Evolutionary conservation across 1,140 invertebrate species (phyloP).

Genomic region (Brachionus plicatilis): DNA sequence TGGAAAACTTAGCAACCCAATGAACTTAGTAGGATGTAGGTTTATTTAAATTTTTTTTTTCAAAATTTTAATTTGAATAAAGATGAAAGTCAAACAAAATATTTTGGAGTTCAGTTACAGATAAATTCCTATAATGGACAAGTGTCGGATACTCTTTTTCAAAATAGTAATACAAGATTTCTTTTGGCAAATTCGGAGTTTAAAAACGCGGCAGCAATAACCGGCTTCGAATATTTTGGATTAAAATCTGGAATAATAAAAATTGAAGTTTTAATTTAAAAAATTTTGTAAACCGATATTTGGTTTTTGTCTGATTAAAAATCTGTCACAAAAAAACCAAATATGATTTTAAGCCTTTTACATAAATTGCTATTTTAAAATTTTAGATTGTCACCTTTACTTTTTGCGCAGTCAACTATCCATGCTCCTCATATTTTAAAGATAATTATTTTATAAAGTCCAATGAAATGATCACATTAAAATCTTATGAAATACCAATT

Average conservation of each 20-base stretch:
- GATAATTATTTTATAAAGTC: not conserved
- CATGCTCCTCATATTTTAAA: not conserved
- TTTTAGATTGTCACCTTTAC: not conserved
- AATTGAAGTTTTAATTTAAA: not conserved
- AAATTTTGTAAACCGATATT: not conserved
- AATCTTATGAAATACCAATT: not conserved
- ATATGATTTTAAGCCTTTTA: not conserved
- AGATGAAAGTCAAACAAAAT: not conserved
- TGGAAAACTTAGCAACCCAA: not conserved
- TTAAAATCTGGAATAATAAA: not conserved
- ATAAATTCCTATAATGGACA: not conserved
- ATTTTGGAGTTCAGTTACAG: not conserved
- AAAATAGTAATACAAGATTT: not conserved
- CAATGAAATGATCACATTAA: not conserved
- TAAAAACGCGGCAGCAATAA: not conserved
- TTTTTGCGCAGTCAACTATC: not conserved
- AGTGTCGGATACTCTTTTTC: not conserved
- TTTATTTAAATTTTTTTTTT: not conserved
- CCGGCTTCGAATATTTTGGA: not conserved
- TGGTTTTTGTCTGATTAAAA: not conserved
- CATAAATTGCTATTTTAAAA: not conserved
- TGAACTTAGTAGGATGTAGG: not conserved
- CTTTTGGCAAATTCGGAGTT: not conserved
- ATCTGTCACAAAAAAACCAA: not conserved
- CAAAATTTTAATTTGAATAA: not conserved